Base-by-base conservation (phyloP, 2,888 invertebrate genomes). In the Patella caerulea region DNA sequence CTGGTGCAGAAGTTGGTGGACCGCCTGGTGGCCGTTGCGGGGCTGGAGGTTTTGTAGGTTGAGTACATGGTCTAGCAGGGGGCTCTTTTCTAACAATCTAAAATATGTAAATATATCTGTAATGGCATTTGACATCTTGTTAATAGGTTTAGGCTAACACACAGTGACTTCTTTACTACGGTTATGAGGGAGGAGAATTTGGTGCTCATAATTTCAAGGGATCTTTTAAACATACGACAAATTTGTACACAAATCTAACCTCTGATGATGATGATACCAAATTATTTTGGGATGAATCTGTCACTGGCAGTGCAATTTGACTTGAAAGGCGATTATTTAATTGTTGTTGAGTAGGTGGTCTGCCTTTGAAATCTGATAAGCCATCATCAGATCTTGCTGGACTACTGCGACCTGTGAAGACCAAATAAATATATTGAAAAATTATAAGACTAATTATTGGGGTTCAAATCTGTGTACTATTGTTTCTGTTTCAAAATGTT, bases 1-100 rank as follows among this genome's bases (percentile, higher is more conserved):
- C 34, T 73, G 56, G 55, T 55, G 24, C 72, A 12, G 78, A 83
- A 78, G 78, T 80, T 7, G 82, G 83, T 1, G 87, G 87, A 24
- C 87, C 87, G 3, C 85, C 86, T 17, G 86, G 78, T 29, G 88
- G 87, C 73, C 88, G 79, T 80, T 87, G 86, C 54, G 89, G 89
- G 7, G 89, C 90, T 2, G 89, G 90, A 2, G 90, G 90, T 74
- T 88, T 88, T n/a, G 83, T 83, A 15, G 91, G 91, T 2, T 90
- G 89, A 5, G 87, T 88, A 24, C 83, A 81, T 14, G 90, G 90
- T 54, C 90, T 76, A 77, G 86, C 87, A 29, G 90, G 89, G 4
- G 90, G 90, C 9, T 79, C 79, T 45, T 86, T 87, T 72, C 75
- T 76, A 72, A 79, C 71, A 56, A 77, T 59, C 78, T 82, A 69